Evolutionary conservation across 2,797 vertebrate genomes (phyloP), one percentile per base, ranked within the genome.

Genomic region (Anableps anableps): DNA sequence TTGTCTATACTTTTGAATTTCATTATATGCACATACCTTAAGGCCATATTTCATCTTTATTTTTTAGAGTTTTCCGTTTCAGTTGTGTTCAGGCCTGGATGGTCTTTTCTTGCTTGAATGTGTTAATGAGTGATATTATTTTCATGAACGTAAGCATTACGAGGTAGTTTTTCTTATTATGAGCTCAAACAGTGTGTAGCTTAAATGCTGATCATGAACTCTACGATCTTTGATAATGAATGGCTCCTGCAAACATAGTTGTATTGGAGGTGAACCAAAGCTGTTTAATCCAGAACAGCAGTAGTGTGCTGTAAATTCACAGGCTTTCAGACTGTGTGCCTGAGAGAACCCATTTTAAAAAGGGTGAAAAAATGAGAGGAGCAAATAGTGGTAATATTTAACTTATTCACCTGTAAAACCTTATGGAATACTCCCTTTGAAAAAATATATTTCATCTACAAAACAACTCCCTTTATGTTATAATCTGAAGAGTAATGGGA

Each of bases 71-170:
- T 68, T 68, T 23, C 10, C 36, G 13, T 41, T 26, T 14, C 4
- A 13, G 23, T 26, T 41, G 38, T 68, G 31, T 68, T 43, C 66
- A 66, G 36, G 66, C 41, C 41, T 71, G 13, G 23, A 10, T 43
- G 66, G 23, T 45, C 23, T 68, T 68, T 68, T 26, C 66, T n/a
- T 45, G 68, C 38, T 71, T 71, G 38, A 58, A 58, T 29, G n/a
- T 58, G 55, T 58, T 58, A 58, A 58, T n/a, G n/a, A 45, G 13
- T 68, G 21, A 68, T 8, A 11, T 45, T 29, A 71, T 45, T n/a
- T 43, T 71, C 7, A 43, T 43, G 5, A 71, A 5, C 13, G 23
- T 43, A 14, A 45, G 38, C 26, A 17, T n/a, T n/a, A n/a, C 14
- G 13, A 43, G n/a, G 68, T 45, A 45, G 5, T 45, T 45, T 45